These are phyloP conservation scores for Drosophila paranaensis DNA, from an alignment of 2,888 invertebrate genomes.

Conservation along the genomic window DNA sequence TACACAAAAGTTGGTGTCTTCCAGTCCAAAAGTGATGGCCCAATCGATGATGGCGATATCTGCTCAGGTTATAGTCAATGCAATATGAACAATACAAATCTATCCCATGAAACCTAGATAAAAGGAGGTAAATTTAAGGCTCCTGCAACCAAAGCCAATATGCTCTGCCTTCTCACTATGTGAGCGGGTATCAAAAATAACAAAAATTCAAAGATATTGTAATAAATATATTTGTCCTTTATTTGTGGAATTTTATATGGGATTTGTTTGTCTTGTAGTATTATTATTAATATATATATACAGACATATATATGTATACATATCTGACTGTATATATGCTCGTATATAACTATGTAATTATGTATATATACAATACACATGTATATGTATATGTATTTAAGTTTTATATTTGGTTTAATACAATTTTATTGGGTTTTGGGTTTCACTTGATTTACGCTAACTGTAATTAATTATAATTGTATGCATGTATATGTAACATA, in stretches of 20 bases:
- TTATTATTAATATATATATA: constrained; percentile 19
- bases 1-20: no score
- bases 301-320: neutral
- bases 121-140: no score
- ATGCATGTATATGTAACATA: constrained; percentile 15
- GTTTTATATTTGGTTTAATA: constrained; percentile 55
- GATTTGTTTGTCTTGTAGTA: constrained; percentile 19
- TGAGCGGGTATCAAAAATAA: no score
- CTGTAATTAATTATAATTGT: constrained; percentile 17
- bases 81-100: no score
- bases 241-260: constrained; percentile 69
- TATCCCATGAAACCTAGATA: no score
- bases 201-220: constrained; percentile 21
- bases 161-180: neutral
- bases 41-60: no score
- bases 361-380: constrained; percentile 4
- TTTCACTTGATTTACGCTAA: constrained; percentile 28
- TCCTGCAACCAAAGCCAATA: neutral
- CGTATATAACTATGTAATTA: constrained; percentile 47
- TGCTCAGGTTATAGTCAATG: no score
- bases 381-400: constrained; percentile 31
- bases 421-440: constrained; percentile 32
- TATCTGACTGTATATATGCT: constrained; percentile 32
- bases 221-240: constrained; percentile 78
- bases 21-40: no score